A percentile compares a stretch with the other conserved stretches of the same genome.
phyloP scores from a whole-genome alignment of 2,888 invertebrate species.

The Timema podura region DNA sequence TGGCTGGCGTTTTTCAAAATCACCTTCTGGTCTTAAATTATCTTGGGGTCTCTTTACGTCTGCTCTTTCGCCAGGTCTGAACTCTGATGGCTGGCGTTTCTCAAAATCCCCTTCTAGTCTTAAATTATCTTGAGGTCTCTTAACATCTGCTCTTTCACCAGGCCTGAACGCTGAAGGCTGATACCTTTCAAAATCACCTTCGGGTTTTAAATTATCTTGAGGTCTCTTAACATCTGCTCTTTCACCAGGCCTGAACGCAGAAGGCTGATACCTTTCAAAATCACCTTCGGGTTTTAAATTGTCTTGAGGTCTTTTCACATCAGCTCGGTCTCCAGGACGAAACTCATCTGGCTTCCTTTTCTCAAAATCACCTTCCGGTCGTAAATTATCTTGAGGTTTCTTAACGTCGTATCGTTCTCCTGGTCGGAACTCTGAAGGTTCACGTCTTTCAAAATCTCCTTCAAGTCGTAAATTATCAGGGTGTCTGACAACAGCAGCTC shows the following conservation, averaged over 20 bases:
- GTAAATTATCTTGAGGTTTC: constrained; percentile 42
- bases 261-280: constrained; percentile 31
- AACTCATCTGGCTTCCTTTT: constrained; percentile 26
- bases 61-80: constrained; percentile 31
- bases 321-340: constrained; percentile 31
- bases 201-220: constrained; percentile 49
- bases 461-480: constrained; percentile 51
- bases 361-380: constrained; percentile 40
- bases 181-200: constrained; percentile 45
- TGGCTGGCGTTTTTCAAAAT: constrained; percentile 48
- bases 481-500: constrained; percentile 34
- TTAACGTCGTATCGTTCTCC: constrained; percentile 40
- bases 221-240: constrained; percentile 36
- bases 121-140: constrained; percentile 44
- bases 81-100: constrained; percentile 38
- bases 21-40: constrained; percentile 56
- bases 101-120: constrained; percentile 41
- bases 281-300: constrained; percentile 31
- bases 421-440: constrained; percentile 44
- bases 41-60: constrained; percentile 53
- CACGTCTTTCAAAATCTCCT: constrained; percentile 49
- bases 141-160: constrained; percentile 34
- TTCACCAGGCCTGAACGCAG: constrained; percentile 31
- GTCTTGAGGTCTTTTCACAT: constrained; percentile 28
- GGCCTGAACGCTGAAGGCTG: constrained; percentile 26